Evolutionary conservation across 2,797 vertebrate genomes (phyloP).

Genomic region (Macropus fuliginosus): DNA sequence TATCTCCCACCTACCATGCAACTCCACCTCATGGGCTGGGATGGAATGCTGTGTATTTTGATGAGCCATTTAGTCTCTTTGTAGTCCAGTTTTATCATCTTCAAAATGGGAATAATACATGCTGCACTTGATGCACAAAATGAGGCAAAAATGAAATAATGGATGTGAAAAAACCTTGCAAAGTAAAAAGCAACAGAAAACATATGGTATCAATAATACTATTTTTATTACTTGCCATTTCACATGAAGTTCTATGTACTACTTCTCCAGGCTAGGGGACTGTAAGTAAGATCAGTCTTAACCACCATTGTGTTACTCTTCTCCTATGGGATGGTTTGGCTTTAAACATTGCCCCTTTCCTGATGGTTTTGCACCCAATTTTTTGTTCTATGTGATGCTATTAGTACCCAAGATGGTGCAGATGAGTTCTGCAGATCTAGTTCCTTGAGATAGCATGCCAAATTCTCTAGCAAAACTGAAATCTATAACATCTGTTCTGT

Average conservation of each 20-base stretch:
- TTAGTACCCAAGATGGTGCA: constrained; percentile 26
- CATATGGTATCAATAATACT: not conserved
- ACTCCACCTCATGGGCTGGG: not conserved
- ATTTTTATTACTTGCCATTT: not conserved
- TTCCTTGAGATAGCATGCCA: constrained; percentile 63
- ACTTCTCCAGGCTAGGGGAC: not conserved
- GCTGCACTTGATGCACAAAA: not conserved
- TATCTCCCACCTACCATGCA: not conserved
- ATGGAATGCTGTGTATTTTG: not conserved
- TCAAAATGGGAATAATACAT: not conserved
- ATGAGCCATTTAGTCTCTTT: not conserved
- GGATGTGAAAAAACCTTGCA: not conserved
- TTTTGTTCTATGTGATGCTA: constrained; percentile 22
- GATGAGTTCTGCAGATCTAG: constrained; percentile 62
- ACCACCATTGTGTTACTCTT: not conserved
- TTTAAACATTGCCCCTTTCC: not conserved
- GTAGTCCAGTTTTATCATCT: not conserved
- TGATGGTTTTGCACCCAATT: constrained; percentile 36
- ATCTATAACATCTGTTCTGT: constrained; percentile 62
- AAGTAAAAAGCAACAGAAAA: not conserved
- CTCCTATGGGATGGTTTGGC: not conserved
- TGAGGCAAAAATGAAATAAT: not conserved
- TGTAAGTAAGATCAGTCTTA: not conserved
- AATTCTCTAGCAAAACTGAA: constrained; percentile 58
- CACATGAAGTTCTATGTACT: constrained; percentile 9